phyloP scores from a whole-genome alignment of 2,888 invertebrate species.

The Hyposoter didymator region DNA sequence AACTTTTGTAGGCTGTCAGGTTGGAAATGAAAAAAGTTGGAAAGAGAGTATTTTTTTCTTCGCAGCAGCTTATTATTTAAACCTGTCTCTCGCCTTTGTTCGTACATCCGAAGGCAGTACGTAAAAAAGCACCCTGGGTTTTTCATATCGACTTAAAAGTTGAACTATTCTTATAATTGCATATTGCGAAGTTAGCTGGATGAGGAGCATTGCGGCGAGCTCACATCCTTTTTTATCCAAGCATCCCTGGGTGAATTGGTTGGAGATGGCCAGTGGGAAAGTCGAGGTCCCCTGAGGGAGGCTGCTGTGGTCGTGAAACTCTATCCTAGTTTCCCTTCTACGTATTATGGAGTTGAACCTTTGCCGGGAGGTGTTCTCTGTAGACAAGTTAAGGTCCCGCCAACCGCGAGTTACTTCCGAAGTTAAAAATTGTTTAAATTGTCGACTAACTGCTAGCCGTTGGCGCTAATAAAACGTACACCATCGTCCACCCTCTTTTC shows the following conservation, averaged over 20 bases:
- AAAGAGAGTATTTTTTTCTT: neutral
- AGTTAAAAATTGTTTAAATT: constrained; percentile 83
- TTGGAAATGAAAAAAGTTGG: neutral
- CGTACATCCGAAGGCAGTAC: neutral
- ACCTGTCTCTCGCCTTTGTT: neutral
- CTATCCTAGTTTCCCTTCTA: constrained; percentile 26
- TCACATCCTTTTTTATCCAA: constrained; percentile 34
- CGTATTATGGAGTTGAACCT: constrained; percentile 40
- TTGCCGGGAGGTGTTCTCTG: constrained; percentile 49
- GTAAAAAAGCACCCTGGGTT: constrained; percentile 50
- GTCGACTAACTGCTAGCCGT: constrained; percentile 82
- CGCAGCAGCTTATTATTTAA: neutral
- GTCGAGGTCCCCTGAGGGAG: constrained; percentile 25
- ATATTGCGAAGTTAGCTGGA: constrained; percentile 79
- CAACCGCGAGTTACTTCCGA: constrained; percentile 75
- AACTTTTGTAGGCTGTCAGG: neutral
- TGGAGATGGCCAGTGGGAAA: constrained; percentile 16
- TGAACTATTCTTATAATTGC: constrained; percentile 81
- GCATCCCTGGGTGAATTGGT: constrained; percentile 40
- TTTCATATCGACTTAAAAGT: constrained; percentile 81
- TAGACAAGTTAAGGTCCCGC: constrained; percentile 47
- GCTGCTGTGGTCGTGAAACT: constrained; percentile 36
- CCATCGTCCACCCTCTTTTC: constrained; percentile 56
- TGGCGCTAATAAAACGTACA: constrained; percentile 82
- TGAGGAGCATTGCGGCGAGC: constrained; percentile 27